A percentile compares a stretch with the other conserved stretches of the same genome.
phyloP scores from a whole-genome alignment of 2,113 vertebrate species.

The Artemisiospiza belli region DNA sequence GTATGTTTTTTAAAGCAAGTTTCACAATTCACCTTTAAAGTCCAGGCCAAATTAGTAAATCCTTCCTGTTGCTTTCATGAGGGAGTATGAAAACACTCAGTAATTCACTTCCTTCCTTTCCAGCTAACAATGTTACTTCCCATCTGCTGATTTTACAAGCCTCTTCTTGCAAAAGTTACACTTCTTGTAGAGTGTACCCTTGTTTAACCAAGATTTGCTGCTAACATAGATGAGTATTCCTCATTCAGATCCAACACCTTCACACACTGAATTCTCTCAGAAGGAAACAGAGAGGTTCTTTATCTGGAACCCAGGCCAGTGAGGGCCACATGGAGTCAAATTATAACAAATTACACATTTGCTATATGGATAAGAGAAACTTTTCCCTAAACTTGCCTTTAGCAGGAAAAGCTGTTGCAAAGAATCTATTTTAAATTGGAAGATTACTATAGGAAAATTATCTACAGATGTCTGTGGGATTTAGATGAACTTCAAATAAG shows the following conservation, averaged over 20 bases:
- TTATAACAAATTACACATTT: neutral
- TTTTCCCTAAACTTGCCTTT: neutral
- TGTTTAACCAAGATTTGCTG: neutral
- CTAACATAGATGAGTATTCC: neutral
- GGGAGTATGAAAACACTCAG: neutral
- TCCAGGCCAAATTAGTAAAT: neutral
- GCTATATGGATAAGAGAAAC: neutral
- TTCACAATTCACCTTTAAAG: neutral
- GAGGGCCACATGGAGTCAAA: neutral
- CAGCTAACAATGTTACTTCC: accelerated
- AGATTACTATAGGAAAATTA: neutral
- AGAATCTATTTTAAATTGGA: neutral
- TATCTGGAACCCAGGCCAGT: accelerated
- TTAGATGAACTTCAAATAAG: neutral
- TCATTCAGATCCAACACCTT: neutral
- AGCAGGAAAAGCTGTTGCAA: neutral
- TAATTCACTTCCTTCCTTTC: neutral
- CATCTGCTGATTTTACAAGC: neutral
- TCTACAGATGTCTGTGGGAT: neutral
- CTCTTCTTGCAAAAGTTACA: neutral
- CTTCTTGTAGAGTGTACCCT: neutral
- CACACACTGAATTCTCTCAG: neutral
- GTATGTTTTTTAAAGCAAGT: neutral
- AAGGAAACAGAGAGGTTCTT: neutral
- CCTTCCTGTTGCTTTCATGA: neutral